phyloP scores from a whole-genome alignment of 2,113 vertebrate species.

The Sander lucioperca region DNA sequence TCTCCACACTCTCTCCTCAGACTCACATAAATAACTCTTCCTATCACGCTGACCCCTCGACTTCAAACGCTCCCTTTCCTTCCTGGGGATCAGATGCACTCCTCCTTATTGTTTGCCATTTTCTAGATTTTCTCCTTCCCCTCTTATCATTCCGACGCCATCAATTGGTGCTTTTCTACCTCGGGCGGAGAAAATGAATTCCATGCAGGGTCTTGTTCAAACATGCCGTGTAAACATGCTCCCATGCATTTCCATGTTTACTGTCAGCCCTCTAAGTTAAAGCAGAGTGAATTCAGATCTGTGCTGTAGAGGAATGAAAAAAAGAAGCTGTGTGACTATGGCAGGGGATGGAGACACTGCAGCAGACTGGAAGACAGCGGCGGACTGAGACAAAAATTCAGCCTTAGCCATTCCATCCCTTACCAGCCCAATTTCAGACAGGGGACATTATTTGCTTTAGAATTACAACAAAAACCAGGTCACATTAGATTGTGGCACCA shows the following conservation, averaged over 20 bases:
- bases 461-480: too few species aligned
- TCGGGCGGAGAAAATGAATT: conserved; percentile 48
- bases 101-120: conserved; percentile 51
- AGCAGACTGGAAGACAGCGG: not conserved
- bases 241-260: conserved; percentile 34
- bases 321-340: not conserved
- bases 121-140: conserved; percentile 1
- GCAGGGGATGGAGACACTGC: not conserved
- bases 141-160: conserved; percentile 37
- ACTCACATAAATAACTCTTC: conserved; percentile 50
- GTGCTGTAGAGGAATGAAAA: not conserved
- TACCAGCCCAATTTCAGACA: too few species aligned
- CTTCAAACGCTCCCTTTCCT: conserved; percentile 31
- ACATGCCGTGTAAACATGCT: conserved; percentile 43
- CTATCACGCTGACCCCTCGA: conserved; percentile 63
- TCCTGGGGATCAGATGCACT: conserved; percentile 30
- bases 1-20: conserved; percentile 34
- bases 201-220: conserved; percentile 36
- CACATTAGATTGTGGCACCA: too few species aligned
- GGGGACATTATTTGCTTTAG: too few species aligned
- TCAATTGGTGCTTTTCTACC: conserved; percentile 31
- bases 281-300: conserved; percentile 2
- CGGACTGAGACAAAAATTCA: too few species aligned
- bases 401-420: too few species aligned
- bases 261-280: not conserved